Conservation (phyloP, 2,113 vertebrate species). For the Todiramphus chloris region DNA sequence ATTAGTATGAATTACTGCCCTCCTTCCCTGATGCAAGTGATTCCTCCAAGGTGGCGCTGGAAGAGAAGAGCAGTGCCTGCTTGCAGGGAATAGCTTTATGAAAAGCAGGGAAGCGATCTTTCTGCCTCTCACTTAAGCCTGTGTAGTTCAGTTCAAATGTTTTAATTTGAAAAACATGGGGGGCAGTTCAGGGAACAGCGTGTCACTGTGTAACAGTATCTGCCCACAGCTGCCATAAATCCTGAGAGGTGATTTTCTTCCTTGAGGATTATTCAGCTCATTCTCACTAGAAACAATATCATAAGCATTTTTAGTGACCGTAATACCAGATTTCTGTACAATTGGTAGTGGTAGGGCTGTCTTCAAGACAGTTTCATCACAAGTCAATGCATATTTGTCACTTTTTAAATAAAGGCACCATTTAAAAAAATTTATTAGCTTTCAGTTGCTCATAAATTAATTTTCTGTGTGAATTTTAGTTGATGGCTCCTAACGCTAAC, state of each 20-base stretch:
- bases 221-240: slow-evolving; percentile 25
- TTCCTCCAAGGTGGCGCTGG: background rate
- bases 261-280: slow-evolving; percentile 14
- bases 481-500: background rate
- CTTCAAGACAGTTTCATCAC: background rate
- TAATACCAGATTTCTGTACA: background rate
- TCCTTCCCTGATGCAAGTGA: background rate
- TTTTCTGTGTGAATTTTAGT: background rate
- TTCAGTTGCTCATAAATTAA: background rate
- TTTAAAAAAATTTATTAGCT: background rate
- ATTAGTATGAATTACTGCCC: background rate
- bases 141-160: background rate
- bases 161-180: background rate
- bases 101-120: background rate
- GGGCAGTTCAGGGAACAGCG: background rate
- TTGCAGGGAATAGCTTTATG: background rate
- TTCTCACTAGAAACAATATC: background rate
- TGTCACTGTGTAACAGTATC: slow-evolving; percentile 3
- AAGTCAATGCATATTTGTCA: background rate
- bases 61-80: background rate
- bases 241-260: slow-evolving; percentile 10
- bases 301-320: background rate
- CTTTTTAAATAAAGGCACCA: background rate
- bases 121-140: background rate
- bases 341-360: background rate